A percentile compares a stretch with the other conserved stretches of the same genome.
Conservation (phyloP, 1,140 invertebrate species). For the Anastatus disparis region DNA sequence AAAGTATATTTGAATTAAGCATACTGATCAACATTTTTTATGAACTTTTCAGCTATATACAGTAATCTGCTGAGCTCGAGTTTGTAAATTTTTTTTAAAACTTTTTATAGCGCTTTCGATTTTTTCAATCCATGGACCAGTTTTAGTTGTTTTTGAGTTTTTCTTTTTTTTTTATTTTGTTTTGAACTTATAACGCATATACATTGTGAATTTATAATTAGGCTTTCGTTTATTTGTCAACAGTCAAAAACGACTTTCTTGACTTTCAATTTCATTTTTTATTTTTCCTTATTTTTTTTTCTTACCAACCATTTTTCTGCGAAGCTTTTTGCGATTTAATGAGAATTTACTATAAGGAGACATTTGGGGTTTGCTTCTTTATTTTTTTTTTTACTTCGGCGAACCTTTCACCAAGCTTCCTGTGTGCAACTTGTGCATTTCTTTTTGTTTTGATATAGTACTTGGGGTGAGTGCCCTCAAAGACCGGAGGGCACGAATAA, state of each 20-base stretch:
- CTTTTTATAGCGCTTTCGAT: conserved; percentile 15
- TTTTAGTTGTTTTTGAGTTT: neutral
- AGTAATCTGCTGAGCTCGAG: no score
- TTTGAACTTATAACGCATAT: no score
- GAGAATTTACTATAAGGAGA: conserved; percentile 8
- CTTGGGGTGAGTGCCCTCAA: conserved; percentile 13
- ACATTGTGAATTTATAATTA: no score
- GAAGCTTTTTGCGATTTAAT: conserved; percentile 11
- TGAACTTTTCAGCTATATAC: no score
- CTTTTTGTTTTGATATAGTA: neutral
- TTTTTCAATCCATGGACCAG: neutral
- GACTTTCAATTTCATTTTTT: conserved; percentile 6
- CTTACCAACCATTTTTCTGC: neutral
- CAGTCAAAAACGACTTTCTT: neutral
- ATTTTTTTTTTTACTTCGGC: neutral
- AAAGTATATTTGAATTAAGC: no score
- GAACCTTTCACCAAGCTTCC: conserved; percentile 7
- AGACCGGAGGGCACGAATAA: neutral
- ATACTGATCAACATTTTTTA: no score
- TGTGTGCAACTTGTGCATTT: neutral
- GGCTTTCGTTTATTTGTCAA: neutral
- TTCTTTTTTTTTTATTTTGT: neutral
- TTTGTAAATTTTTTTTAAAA: no score
- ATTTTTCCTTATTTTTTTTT: neutral
- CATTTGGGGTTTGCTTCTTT: neutral